phyloP scores from a whole-genome alignment of 2,888 invertebrate genomes.

The Zele albiditarsus region DNA sequence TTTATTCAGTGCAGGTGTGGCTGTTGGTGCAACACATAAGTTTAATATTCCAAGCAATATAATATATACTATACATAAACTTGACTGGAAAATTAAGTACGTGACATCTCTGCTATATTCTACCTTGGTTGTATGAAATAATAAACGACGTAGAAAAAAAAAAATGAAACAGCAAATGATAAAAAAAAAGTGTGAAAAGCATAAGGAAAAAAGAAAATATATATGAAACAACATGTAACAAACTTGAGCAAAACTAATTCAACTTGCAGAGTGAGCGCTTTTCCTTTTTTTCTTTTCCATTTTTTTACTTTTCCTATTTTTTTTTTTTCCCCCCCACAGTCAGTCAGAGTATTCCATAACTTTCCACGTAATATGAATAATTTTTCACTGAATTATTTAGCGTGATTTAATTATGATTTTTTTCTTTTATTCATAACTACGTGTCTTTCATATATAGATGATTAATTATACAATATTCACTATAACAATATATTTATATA shows the following conservation, averaged over 20 bases:
- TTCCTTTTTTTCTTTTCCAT: background rate
- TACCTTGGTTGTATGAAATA: conserved; percentile 6
- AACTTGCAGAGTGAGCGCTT: conserved; percentile 26
- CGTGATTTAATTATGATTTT: background rate
- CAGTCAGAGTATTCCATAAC: background rate
- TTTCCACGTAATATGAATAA: conserved; percentile 25
- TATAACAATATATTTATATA: background rate
- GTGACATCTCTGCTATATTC: conserved; percentile 47
- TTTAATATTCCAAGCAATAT: background rate
- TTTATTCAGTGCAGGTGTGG: background rate
- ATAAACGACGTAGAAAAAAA: background rate
- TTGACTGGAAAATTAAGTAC: conserved; percentile 53
- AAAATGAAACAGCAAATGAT: conserved; percentile 12
- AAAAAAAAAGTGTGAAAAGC: conserved; percentile 28
- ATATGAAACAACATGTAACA: background rate
- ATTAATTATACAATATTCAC: background rate
- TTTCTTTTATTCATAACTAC: background rate
- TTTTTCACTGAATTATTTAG: conserved; percentile 9
- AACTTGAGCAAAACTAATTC: conserved; percentile 31
- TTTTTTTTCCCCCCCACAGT: background rate
- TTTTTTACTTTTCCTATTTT: background rate
- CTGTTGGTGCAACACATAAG: conserved; percentile 45
- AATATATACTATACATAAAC: background rate
- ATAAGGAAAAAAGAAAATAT: background rate
- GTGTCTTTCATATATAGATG: background rate